Evolutionary conservation across 1,140 invertebrate species (phyloP).

Genomic region (Cydia strobilella): DNA sequence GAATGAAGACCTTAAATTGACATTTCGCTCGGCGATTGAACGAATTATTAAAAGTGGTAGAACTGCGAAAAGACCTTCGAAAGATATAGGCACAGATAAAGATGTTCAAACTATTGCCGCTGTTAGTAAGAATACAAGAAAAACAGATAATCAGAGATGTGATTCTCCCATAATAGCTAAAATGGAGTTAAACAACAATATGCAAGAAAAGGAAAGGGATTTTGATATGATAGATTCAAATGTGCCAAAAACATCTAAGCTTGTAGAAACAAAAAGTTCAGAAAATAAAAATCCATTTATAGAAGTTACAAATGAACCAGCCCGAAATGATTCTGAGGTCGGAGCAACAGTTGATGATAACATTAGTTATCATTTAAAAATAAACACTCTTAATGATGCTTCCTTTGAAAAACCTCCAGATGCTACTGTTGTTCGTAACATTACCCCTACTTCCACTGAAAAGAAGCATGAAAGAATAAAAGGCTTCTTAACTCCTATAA

Average conservation of each 20-base stretch:
- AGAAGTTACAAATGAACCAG: conserved; percentile 30
- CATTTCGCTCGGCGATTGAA: conserved; percentile 65
- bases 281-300: conserved; percentile 38
- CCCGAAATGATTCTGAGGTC: not conserved
- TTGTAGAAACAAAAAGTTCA: not conserved
- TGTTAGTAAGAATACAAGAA: not conserved
- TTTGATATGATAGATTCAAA: not conserved
- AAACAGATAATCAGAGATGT: not conserved
- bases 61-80: conserved; percentile 34
- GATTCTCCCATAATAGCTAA: conserved; percentile 2
- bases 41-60: conserved; percentile 57
- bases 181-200: not conserved
- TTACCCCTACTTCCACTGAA: not conserved
- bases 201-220: not conserved
- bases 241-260: not conserved
- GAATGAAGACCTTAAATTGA: conserved; percentile 64
- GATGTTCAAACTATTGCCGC: not conserved
- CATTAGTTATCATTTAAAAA: conserved; percentile 74
- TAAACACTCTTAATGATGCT: conserved; percentile 52
- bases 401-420: conserved; percentile 19
- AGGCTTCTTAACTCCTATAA: conserved; percentile 62
- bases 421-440: not conserved
- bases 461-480: conserved; percentile 45
- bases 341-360: conserved; percentile 52
- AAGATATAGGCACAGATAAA: not conserved